phyloP scores from a whole-genome alignment of 2,797 vertebrate species.

The Sparidentex hasta region DNA sequence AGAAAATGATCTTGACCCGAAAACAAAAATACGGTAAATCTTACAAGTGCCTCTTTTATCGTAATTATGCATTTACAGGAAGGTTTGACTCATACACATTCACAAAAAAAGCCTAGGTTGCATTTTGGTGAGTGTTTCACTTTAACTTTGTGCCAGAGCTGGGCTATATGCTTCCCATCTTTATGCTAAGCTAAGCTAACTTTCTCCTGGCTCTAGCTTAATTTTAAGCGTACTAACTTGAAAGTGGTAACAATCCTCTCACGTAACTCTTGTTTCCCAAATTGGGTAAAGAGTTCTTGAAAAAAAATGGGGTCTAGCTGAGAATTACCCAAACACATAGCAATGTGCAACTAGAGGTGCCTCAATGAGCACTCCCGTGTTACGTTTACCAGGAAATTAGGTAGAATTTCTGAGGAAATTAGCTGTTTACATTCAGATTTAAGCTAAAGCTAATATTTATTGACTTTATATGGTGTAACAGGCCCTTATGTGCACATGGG shows the following conservation, averaged over 20 bases:
- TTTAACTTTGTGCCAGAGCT: not conserved
- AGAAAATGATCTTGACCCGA: too few relatives aligned
- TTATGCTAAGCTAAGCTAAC: slow-evolving; percentile 12
- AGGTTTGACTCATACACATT: too few relatives aligned
- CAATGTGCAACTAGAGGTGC: not conserved
- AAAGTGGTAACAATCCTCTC: not conserved
- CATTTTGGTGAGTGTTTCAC: too few relatives aligned
- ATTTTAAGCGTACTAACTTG: not conserved
- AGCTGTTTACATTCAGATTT: slow-evolving; percentile 66
- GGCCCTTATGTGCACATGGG: slow-evolving; percentile 26
- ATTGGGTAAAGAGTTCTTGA: not conserved
- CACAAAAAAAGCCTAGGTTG: too few relatives aligned
- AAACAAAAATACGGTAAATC: too few relatives aligned
- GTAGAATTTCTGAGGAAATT: slow-evolving; percentile 64
- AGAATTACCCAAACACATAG: slow-evolving; percentile 19
- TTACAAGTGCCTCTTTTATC: too few relatives aligned
- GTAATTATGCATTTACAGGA: too few relatives aligned
- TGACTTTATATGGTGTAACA: slow-evolving; percentile 35
- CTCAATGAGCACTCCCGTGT: not conserved
- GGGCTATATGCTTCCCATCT: not conserved
- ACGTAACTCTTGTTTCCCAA: not conserved
- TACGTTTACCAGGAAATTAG: slow-evolving; percentile 66
- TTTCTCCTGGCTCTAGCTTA: not conserved
- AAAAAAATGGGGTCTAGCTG: slow-evolving; percentile 4
- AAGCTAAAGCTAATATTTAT: slow-evolving; percentile 70